Evolutionary conservation across 2,888 invertebrate genomes (phyloP).

Genomic region (Ectropis crepuscularia): DNA sequence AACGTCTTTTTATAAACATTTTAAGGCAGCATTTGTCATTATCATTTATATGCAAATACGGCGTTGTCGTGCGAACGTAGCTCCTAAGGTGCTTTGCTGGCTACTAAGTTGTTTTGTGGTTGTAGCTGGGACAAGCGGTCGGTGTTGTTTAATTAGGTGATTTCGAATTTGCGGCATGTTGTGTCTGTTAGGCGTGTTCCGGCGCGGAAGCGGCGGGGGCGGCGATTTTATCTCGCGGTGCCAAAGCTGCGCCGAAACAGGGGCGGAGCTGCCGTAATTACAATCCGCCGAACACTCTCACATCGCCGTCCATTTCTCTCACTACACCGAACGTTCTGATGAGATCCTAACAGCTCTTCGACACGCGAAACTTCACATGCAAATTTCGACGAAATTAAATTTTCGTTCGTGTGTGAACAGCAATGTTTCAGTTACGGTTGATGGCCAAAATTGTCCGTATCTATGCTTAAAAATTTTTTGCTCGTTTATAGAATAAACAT

Average conservation of each 20-base stretch:
- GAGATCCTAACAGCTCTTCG: conserved; percentile 70
- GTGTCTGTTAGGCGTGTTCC: conserved; percentile 45
- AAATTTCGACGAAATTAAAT: conserved; percentile 42
- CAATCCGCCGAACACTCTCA: conserved; percentile 65
- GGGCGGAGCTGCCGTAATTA: conserved; percentile 73
- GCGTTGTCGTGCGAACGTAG: conserved; percentile 65
- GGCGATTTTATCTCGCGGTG: conserved; percentile 68
- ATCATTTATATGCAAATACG: conserved; percentile 61
- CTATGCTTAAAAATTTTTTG: conserved; percentile 56
- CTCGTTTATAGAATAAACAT: conserved; percentile 52
- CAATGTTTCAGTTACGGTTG: conserved; percentile 67
- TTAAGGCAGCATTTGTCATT: conserved; percentile 76
- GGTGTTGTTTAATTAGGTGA: conserved; percentile 71
- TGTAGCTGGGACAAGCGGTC: conserved; percentile 41
- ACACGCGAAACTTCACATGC: conserved; percentile 68
- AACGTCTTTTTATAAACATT: conserved; percentile 61
- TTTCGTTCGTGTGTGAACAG: conserved; percentile 71
- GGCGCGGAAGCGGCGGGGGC: conserved; percentile 57
- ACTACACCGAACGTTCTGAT: conserved; percentile 72
- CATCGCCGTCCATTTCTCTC: conserved; percentile 64
- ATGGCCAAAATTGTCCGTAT: conserved; percentile 54
- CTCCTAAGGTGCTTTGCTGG: conserved; percentile 49
- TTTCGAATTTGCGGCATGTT: conserved; percentile 61
- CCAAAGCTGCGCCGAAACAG: conserved; percentile 68
- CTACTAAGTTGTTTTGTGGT: conserved; percentile 41